Percentiles rank a stretch among this genome's conserved stretches.
Evolutionary conservation across 1,140 invertebrate species (phyloP).

Genomic region (Grapholita molesta): DNA sequence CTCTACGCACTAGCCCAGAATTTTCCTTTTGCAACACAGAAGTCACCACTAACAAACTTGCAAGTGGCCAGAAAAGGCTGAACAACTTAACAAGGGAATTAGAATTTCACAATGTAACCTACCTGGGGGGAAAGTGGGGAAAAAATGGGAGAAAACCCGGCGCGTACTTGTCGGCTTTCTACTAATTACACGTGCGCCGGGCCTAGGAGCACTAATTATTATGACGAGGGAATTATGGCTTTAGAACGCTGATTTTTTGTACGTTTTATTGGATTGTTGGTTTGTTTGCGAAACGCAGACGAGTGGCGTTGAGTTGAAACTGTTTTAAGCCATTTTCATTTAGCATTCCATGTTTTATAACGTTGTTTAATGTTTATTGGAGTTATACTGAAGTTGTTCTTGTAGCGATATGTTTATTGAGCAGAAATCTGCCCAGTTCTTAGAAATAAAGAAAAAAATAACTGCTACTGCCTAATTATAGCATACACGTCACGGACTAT

Average conservation of each 20-base stretch:
- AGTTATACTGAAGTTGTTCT: too few relatives aligned
- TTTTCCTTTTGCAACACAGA: too few relatives aligned
- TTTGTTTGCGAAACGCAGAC: neutral
- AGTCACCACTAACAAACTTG: too few relatives aligned
- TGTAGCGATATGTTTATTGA: too few relatives aligned
- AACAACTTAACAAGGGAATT: constrained; percentile 47
- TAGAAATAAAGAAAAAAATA: too few relatives aligned
- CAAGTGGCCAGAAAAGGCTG: constrained; percentile 23
- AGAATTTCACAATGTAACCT: constrained; percentile 56
- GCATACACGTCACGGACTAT: too few relatives aligned
- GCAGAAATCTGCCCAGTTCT: too few relatives aligned
- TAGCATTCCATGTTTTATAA: too few relatives aligned
- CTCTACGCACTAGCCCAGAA: too few relatives aligned
- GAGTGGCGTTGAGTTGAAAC: neutral
- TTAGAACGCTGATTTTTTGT: constrained; percentile 7
- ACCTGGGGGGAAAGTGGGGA: constrained; percentile 10
- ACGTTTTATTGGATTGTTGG: neutral
- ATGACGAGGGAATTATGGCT: neutral
- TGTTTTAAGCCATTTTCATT: neutral
- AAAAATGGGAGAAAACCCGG: constrained; percentile 22
- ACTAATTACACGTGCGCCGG: constrained; percentile 28
- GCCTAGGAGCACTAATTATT: constrained; percentile 13
- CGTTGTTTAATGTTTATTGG: too few relatives aligned
- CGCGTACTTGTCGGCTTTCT: constrained; percentile 26
- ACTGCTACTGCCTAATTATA: too few relatives aligned